These are phyloP conservation scores for Campoplex capitator DNA, from an alignment of 2,888 invertebrate genomes.

Conservation along the genomic window DNA sequence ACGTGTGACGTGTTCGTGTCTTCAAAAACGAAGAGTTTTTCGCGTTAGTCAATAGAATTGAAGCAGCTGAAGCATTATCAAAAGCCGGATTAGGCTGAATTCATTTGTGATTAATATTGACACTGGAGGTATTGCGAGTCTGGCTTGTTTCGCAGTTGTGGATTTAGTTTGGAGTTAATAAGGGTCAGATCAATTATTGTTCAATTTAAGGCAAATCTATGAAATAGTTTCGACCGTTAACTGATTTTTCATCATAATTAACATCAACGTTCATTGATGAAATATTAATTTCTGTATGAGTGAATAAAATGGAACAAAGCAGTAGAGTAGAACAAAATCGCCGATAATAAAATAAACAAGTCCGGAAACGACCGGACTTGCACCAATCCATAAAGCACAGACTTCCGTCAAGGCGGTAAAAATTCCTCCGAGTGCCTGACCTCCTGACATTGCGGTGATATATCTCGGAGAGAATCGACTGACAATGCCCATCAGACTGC, in stretches of 20 bases:
- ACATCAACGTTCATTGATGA: neutral
- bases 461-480: conserved; percentile 94
- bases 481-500: conserved; percentile 94
- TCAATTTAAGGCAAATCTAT: neutral
- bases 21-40: conserved; percentile 8
- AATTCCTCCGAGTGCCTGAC: conserved; percentile 96
- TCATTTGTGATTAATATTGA: conserved; percentile 43
- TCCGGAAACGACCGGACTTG: conserved; percentile 92
- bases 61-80: conserved; percentile 64
- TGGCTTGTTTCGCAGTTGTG: neutral
- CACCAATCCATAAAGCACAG: conserved; percentile 92
- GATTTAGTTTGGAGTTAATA: neutral
- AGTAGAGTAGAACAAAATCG: conserved; percentile 88
- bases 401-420: conserved; percentile 95
- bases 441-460: conserved; percentile 95
- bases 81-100: conserved; percentile 71
- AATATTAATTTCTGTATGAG: too few relatives aligned
- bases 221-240: neutral
- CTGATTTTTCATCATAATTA: neutral
- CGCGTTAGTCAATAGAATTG: conserved; percentile 2
- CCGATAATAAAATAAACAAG: conserved; percentile 96
- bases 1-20: neutral
- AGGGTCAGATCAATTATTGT: neutral
- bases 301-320: neutral
- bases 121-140: conserved; percentile 19